phyloP scores from a whole-genome alignment of 2,888 invertebrate species.

The Molanna angustata region DNA sequence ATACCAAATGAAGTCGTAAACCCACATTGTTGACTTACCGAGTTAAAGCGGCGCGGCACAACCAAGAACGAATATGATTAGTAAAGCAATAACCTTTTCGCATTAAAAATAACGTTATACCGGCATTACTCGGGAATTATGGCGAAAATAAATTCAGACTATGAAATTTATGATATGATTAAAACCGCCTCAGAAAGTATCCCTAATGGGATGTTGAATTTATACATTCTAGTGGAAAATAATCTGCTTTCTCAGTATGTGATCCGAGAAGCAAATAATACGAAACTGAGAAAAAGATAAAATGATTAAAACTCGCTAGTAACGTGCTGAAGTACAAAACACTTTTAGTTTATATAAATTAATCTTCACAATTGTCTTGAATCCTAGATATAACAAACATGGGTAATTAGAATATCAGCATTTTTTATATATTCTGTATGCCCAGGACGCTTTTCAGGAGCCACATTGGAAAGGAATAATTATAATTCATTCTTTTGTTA shows the following conservation, averaged over 20 bases:
- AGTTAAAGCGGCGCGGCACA: neutral
- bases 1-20: constrained; percentile 18
- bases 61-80: constrained; percentile 13
- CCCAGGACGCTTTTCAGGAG: no score
- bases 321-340: no score
- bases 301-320: no score
- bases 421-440: no score
- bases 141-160: constrained; percentile 27
- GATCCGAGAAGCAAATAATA: constrained; percentile 14
- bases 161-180: constrained; percentile 31
- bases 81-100: constrained; percentile 18
- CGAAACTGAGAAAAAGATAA: no score
- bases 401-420: no score
- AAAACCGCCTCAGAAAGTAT: constrained; percentile 28
- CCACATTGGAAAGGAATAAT: no score
- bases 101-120: constrained; percentile 13
- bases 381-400: no score
- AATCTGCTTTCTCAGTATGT: constrained; percentile 17
- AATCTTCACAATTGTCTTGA: no score
- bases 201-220: constrained; percentile 29
- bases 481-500: no score
- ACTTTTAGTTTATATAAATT: no score
- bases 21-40: constrained; percentile 18
- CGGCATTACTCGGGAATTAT: constrained; percentile 26
- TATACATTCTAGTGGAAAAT: constrained; percentile 28